Conservation (phyloP, 2,113 vertebrate species). For the Candoia aspera region DNA sequence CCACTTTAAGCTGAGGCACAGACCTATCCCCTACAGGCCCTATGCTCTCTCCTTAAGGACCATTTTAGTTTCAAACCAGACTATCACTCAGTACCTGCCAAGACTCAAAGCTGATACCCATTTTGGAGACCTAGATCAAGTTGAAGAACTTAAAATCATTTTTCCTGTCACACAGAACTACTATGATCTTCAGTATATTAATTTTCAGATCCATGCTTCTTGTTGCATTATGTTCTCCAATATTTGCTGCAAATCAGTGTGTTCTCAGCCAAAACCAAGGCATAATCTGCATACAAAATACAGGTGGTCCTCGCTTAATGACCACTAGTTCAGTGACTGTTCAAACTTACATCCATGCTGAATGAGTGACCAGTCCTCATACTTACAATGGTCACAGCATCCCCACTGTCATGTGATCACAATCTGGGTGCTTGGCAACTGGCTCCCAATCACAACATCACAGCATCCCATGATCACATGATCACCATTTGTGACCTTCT, state of each 20-base stretch:
- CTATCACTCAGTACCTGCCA: background rate
- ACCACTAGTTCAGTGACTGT: no score
- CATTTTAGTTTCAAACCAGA: background rate
- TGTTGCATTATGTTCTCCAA: background rate
- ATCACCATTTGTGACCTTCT: no score
- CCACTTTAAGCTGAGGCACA: background rate
- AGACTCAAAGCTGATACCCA: background rate
- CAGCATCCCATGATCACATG: no score
- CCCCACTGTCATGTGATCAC: no score
- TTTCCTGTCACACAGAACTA: background rate
- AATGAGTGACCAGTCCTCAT: no score
- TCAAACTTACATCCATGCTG: no score
- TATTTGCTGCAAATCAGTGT: background rate
- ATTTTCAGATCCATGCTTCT: background rate
- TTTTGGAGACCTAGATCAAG: background rate
- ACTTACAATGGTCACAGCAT: no score
- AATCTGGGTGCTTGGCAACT: no score
- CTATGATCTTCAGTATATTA: background rate
- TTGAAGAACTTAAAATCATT: background rate
- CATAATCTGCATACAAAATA: background rate
- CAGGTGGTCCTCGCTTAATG: background rate
- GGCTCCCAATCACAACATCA: no score
- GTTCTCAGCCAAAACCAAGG: background rate
- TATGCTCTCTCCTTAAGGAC: background rate
- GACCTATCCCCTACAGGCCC: background rate